Evolutionary conservation across 2,888 invertebrate species (phyloP).

Genomic region (Hydropsyche betteni): DNA sequence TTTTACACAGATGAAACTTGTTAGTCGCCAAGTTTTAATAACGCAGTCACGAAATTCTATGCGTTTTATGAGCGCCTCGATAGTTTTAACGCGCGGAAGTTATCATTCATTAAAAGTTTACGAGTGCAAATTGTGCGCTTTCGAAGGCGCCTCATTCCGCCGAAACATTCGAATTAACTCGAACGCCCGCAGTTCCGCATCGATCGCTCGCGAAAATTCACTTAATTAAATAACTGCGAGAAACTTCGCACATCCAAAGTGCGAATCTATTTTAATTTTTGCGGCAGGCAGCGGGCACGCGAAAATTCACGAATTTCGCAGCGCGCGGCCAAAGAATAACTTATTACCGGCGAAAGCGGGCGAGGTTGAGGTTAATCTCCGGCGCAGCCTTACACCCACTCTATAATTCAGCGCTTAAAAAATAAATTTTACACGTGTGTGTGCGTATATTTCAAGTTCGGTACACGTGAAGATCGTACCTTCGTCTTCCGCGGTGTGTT

Average conservation of each 20-base stretch:
- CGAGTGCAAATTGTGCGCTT: neutral
- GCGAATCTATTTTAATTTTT: too few relatives aligned
- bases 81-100: constrained; percentile 9
- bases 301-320: too few relatives aligned
- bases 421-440: neutral
- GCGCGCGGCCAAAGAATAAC: neutral
- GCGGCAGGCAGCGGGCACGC: too few relatives aligned
- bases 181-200: neutral
- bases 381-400: constrained; percentile 1
- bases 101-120: neutral
- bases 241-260: too few relatives aligned
- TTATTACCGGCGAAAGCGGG: neutral
- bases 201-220: neutral
- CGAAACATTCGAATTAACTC: neutral
- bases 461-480: too few relatives aligned
- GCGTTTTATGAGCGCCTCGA: neutral
- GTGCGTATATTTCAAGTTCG: too few relatives aligned
- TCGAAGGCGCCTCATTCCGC: too few relatives aligned
- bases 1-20: neutral
- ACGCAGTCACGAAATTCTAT: neutral
- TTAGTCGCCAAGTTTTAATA: neutral
- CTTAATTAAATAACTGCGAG: too few relatives aligned
- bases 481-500: neutral
- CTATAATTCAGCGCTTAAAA: too few relatives aligned
- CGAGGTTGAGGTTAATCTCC: constrained; percentile 13